A percentile compares a stretch with the other conserved stretches of the same genome.
Evolutionary conservation across 2,113 vertebrate genomes (phyloP).

Genomic region (Mesitornis unicolor): DNA sequence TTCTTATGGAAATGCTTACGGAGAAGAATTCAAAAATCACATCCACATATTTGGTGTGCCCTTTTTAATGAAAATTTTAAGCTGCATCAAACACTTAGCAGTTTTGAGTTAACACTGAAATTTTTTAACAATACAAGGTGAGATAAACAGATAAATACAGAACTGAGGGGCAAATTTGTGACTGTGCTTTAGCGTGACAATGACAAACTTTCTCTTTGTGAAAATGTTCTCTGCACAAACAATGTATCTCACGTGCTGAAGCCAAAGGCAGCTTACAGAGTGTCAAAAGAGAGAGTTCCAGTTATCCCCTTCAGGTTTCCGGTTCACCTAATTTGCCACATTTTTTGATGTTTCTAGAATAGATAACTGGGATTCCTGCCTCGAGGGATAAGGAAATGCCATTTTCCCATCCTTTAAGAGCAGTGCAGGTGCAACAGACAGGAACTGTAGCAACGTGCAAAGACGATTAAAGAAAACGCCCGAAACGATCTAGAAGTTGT

Average conservation of each 20-base stretch:
- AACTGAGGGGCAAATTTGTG: background rate
- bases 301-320: constrained; percentile 38
- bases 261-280: background rate
- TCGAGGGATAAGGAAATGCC: constrained; percentile 44
- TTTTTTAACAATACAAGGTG: background rate
- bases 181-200: background rate
- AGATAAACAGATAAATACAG: background rate
- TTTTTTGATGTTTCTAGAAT: background rate
- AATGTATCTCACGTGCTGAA: background rate
- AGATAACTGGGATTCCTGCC: constrained; percentile 64
- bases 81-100: background rate
- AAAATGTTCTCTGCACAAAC: background rate
- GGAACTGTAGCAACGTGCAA: constrained; percentile 62
- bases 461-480: constrained; percentile 52
- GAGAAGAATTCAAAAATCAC: background rate
- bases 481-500: background rate
- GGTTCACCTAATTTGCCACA: constrained; percentile 5
- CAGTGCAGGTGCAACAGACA: constrained; percentile 56
- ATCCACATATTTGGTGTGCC: background rate
- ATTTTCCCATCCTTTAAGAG: constrained; percentile 56
- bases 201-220: background rate
- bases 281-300: background rate
- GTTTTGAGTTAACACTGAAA: background rate
- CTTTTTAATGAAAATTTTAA: background rate
- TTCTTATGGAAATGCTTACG: background rate